Evolutionary conservation across 2,797 vertebrate genomes (phyloP).

Genomic region (Phylloscopus collybita): DNA sequence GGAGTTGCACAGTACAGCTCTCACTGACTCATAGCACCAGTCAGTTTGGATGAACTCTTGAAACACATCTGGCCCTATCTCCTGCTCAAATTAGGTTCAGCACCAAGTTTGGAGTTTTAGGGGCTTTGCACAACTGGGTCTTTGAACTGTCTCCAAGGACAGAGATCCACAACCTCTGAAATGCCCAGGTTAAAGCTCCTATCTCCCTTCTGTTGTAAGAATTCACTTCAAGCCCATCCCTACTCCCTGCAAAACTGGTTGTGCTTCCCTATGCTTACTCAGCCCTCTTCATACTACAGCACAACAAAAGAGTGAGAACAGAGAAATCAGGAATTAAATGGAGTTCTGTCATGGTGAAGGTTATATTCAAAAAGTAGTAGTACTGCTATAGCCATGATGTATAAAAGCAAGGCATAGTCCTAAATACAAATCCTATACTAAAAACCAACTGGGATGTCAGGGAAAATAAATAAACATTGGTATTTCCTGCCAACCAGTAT

Average conservation of each 20-base stretch:
- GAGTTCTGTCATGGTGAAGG: neutral
- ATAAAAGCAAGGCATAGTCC: neutral
- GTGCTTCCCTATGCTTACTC: neutral
- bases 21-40: neutral
- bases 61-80: neutral
- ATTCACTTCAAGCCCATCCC: neutral
- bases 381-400: neutral
- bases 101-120: fast-evolving
- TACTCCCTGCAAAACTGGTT: neutral
- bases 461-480: neutral
- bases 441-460: neutral
- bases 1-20: neutral
- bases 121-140: neutral
- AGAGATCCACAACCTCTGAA: neutral
- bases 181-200: neutral
- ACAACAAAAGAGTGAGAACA: neutral
- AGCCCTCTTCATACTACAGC: neutral
- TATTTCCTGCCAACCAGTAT: neutral
- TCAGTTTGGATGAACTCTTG: neutral
- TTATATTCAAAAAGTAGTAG: neutral
- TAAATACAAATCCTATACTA: neutral
- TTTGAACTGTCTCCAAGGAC: neutral
- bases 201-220: neutral
- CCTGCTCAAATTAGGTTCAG: neutral
- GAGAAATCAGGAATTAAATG: neutral